These are phyloP conservation scores for Platanista minor DNA, from an alignment of 2,113 vertebrate genomes.

Conservation along the genomic window DNA sequence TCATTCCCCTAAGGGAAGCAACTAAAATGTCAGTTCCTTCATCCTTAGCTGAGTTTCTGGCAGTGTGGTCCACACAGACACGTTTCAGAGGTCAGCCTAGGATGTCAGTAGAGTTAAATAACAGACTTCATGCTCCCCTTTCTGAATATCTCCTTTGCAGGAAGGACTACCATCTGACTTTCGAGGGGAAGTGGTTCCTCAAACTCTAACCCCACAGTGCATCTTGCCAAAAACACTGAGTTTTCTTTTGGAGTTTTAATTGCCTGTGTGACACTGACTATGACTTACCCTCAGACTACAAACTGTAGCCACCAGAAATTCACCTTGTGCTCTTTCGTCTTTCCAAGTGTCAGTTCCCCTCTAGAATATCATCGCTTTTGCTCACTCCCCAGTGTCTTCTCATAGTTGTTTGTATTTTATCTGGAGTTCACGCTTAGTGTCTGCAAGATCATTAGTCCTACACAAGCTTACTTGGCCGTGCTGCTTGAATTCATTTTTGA, in stretches of 20 bases:
- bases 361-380: not conserved
- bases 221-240: not conserved
- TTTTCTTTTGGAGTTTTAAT: not conserved
- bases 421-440: not conserved
- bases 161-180: not conserved
- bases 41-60: not conserved
- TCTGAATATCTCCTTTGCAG: not conserved
- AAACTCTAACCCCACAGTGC: not conserved
- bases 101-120: no score
- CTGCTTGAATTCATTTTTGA: not conserved
- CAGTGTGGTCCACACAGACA: not conserved
- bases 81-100: not conserved
- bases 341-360: not conserved
- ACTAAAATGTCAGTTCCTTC: not conserved
- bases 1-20: not conserved
- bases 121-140: not conserved
- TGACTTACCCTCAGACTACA: not conserved
- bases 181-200: not conserved
- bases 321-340: not conserved
- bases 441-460: not conserved
- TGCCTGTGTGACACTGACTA: not conserved
- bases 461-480: not conserved
- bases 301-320: not conserved
- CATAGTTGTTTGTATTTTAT: not conserved
- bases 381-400: not conserved